phyloP scores from a whole-genome alignment of 2,888 invertebrate genomes.

The Acronicta leporina region DNA sequence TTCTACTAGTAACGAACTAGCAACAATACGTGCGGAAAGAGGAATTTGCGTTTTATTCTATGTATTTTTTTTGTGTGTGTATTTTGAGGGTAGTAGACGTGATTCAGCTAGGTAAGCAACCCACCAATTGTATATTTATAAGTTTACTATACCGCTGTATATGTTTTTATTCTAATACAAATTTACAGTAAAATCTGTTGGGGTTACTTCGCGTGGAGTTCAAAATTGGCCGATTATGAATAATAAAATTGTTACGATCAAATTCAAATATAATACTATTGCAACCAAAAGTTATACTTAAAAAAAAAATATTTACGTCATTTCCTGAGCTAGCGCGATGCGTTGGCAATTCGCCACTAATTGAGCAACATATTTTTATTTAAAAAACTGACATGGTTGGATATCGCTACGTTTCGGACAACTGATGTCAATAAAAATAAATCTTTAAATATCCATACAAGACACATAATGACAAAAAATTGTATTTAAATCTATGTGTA shows the following conservation, averaged over 20 bases:
- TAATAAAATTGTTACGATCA: constrained; percentile 37
- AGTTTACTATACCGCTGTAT: constrained; percentile 76
- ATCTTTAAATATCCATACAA: constrained; percentile 23
- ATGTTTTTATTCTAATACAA: constrained; percentile 48
- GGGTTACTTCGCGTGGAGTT: constrained; percentile 45
- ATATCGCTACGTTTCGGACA: constrained; percentile 25
- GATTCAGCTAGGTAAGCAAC: constrained; percentile 81
- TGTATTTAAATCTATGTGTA: constrained; percentile 29
- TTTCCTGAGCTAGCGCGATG: constrained; percentile 24
- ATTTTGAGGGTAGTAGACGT: constrained; percentile 79
- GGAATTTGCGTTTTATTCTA: constrained; percentile 70
- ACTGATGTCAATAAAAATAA: constrained; percentile 29
- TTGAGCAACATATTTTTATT: constrained; percentile 45
- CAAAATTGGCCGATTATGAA: constrained; percentile 38
- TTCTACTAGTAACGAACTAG: constrained; percentile 82
- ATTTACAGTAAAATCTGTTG: constrained; percentile 43
- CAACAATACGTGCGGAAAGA: constrained; percentile 85
- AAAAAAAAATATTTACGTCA: constrained; percentile 27
- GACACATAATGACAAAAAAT: constrained; percentile 16
- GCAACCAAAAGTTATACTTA: constrained; percentile 22
- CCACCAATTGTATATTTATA: constrained; percentile 88
- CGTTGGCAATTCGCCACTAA: constrained; percentile 44
- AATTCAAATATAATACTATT: constrained; percentile 41
- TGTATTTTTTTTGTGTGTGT: constrained; percentile 73
- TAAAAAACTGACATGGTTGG: constrained; percentile 20